Evolutionary conservation across 2,113 vertebrate genomes (phyloP), one percentile per base, ranked within the genome.

Genomic region (Pseudorasbora parva): DNA sequence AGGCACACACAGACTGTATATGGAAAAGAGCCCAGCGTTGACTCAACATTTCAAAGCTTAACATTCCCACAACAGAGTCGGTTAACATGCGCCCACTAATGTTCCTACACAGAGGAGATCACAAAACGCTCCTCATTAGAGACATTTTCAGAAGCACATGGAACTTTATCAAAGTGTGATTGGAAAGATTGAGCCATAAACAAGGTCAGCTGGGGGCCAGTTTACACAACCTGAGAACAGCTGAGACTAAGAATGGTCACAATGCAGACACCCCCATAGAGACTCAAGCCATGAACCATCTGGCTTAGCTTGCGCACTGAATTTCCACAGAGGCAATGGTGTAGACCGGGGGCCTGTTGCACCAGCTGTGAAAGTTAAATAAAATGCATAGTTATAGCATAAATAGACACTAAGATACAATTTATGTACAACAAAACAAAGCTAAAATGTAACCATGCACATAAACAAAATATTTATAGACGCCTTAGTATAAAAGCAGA

Each of bases 41-140:
- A 86, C 54, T 80, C 45, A 54, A 66, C 69, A 64, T 84, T 87
- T 91, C 87, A 90, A 89, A 91, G 51, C 64, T 78, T 86, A 90
- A 90, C 49, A 41, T 45, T 68, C 81, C 81, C 86, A 89, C 86
- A 86, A 86, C 41, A 77, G 71, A 83, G 10, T 80, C 72, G 74
- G n/a, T 47, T 19, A 78, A 37, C 25, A 12, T 79, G 69, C 71
- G 43, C 66, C 82, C 57, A 77, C 84, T 49, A 76, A 64, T 45
- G 41, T 41, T 59, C 73, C 60, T 59, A 66, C 64, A 82, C 83
- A 82, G 60, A 57, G 72, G 37, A 62, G 54, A 73, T 66, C 69
- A 66, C 76, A 76, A 78, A 78, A 56, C 17, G 51, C 73, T 74
- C 12, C 33, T 56, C 23, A 43, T 57, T 69, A 81, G 64, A 69